Percentiles rank a stretch among this genome's conserved stretches.
Evolutionary conservation across 2,113 vertebrate species (phyloP).

Genomic region (Mohoua ochrocephala): DNA sequence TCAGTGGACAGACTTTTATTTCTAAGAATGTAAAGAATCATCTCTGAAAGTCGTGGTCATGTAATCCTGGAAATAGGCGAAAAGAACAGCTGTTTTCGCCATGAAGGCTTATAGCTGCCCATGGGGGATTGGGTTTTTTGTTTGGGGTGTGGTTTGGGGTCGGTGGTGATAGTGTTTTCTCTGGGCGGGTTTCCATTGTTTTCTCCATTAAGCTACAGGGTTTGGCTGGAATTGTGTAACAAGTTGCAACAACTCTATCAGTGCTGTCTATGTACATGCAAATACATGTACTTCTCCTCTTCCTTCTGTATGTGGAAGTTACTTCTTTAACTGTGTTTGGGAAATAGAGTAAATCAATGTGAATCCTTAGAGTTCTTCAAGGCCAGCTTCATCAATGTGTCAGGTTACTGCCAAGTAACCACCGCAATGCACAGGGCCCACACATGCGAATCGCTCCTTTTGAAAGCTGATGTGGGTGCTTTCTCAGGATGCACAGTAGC

Average conservation of each 20-base stretch:
- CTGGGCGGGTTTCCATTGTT: not conserved
- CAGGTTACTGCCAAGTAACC: not conserved
- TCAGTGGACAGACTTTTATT: not conserved
- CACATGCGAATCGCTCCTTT: fast-evolving
- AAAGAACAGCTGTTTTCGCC: not conserved
- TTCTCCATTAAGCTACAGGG: not conserved
- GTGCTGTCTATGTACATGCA: fast-evolving
- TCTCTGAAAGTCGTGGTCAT: not conserved
- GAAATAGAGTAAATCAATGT: not conserved
- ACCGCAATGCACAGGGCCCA: fast-evolving
- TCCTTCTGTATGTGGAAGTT: not conserved
- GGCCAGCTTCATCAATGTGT: not conserved
- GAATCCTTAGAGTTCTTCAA: not conserved
- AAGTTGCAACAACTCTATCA: not conserved
- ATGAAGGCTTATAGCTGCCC: not conserved
- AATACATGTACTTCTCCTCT: not conserved
- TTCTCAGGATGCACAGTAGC: not conserved
- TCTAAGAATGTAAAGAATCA: not conserved
- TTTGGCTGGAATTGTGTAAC: not conserved
- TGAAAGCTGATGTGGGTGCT: not conserved
- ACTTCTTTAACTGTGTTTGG: not conserved
- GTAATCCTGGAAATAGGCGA: not conserved
- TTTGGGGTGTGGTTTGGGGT: not conserved
- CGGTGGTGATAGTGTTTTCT: not conserved
- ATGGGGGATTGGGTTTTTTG: fast-evolving